A percentile compares a stretch with the other conserved stretches of the same genome.
Conservation (phyloP, 1,140 invertebrate species). For the Drosophila repleta region DNA sequence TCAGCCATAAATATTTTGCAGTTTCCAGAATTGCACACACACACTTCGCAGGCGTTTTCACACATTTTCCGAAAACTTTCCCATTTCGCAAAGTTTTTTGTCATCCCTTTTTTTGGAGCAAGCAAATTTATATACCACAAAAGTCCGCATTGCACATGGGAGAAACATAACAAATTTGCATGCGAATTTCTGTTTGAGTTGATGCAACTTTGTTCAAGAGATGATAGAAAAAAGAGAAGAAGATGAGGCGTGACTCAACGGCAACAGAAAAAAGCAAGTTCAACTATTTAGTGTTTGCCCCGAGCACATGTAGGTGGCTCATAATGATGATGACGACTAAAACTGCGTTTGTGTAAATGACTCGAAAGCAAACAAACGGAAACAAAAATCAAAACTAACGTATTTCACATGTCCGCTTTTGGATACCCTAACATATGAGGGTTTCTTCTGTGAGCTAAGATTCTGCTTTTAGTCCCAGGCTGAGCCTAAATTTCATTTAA, state of each 20-base stretch:
- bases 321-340: conserved; percentile 37
- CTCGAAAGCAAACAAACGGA: conserved; percentile 43
- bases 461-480: too few relatives aligned
- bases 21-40: conserved; percentile 35
- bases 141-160: conserved; percentile 60
- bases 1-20: conserved; percentile 50
- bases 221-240: conserved; percentile 33
- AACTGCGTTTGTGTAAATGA: conserved; percentile 72
- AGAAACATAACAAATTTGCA: conserved; percentile 41
- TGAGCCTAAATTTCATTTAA: too few relatives aligned
- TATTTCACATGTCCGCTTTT: too few relatives aligned
- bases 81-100: conserved; percentile 31
- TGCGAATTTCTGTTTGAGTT: conserved; percentile 67
- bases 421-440: neutral
- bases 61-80: conserved; percentile 41
- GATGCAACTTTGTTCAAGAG: conserved; percentile 51
- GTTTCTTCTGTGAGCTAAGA: too few relatives aligned
- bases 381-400: neutral
- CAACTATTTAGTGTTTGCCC: conserved; percentile 31
- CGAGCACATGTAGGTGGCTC: conserved; percentile 19
- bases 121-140: conserved; percentile 44
- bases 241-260: conserved; percentile 25
- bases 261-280: conserved; percentile 31
- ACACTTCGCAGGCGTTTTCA: conserved; percentile 24
- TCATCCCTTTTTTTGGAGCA: conserved; percentile 18